A percentile compares a stretch with the other conserved stretches of the same genome.
Conservation (phyloP, 92 coral and sea anemone species). For the Blastomussa wellsi region DNA sequence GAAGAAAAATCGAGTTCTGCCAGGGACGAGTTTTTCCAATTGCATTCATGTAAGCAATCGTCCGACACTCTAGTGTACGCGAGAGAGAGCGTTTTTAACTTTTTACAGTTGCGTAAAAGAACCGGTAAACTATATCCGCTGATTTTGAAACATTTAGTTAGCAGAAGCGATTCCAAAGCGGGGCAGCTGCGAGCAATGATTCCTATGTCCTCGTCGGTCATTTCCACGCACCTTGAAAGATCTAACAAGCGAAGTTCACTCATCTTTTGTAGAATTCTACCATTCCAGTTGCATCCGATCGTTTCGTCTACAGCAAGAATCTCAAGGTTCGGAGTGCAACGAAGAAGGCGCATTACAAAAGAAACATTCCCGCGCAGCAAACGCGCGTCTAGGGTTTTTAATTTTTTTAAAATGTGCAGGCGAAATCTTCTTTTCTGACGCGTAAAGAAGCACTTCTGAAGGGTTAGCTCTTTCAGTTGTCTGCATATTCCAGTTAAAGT, state of each 20-base stretch:
- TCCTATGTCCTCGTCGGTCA: slow-evolving; percentile 59
- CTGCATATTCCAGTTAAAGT: slow-evolving; percentile 21
- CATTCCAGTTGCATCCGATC: slow-evolving; percentile 70
- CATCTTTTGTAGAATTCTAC: slow-evolving; percentile 56
- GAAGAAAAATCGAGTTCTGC: slow-evolving; percentile 64
- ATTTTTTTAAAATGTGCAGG: slow-evolving; percentile 5
- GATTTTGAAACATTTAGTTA: slow-evolving; percentile 70
- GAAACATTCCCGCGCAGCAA: slow-evolving; percentile 54
- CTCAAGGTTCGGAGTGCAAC: slow-evolving; percentile 65
- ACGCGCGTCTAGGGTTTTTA: slow-evolving; percentile 55
- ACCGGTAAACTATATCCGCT: slow-evolving; percentile 57
- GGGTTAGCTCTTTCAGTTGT: slow-evolving; percentile 15
- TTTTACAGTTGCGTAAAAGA: slow-evolving; percentile 58
- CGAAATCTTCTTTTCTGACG: slow-evolving; percentile 14
- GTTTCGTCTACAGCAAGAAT: slow-evolving; percentile 70
- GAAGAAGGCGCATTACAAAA: slow-evolving; percentile 45
- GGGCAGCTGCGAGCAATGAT: slow-evolving; percentile 61
- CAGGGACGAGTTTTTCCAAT: slow-evolving; percentile 46
- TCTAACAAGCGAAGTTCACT: slow-evolving; percentile 65
- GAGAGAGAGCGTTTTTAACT: slow-evolving; percentile 61
- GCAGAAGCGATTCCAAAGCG: slow-evolving; percentile 64
- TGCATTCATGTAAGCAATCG: slow-evolving; percentile 45
- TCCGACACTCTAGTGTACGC: slow-evolving; percentile 72
- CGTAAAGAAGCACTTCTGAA: slow-evolving; percentile 28
- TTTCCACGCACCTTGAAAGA: slow-evolving; percentile 71